Base-by-base conservation (phyloP, 2,888 invertebrate species). In the Pammene aurita region DNA sequence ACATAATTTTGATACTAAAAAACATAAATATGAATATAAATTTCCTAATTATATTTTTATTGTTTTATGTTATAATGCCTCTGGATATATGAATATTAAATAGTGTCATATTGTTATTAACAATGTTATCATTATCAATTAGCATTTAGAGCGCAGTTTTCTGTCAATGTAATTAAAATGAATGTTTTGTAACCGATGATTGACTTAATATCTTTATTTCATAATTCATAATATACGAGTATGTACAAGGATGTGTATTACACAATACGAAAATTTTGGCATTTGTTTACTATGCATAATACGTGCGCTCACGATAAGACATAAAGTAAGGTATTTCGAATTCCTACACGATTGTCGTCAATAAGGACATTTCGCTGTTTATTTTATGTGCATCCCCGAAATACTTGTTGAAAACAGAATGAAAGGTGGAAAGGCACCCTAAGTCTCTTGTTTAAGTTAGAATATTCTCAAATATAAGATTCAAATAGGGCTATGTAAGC, bases 281-380 rank as follows among this genome's bases (percentile, higher is more conserved):
- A 66, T 50, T 42, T 41, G 41, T 42, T 52, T 48, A 41, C 6
- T 52, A 58, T 60, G 52, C 52, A 60, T 52, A 60, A 58, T 13
- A 9, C 48, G 41, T 9, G 16, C 41, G 38, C 54, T 69, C 68
- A 41, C 26, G 26, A 34, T 38, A 46, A 41, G n/a, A 16, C 35
- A 63, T 69, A 52, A 58, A 58, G 10, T 60, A 6, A 38, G 18
- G 46, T 44, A 57, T 69, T 69, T 68, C 44, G 58, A 38, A 64
- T 69, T 58, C 68, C 54, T 14, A 16, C 64, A 64, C 68, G 64
- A 54, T 50, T 58, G 42, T 52, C 44, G 44, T 35, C 56, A 64
- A 69, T 64, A 58, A 58, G 64, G 34, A 58, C 57, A 44, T 62
- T 50, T 41, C 16, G 18, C 46, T 26, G 41, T 13, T 35, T 60